Conservation (phyloP, 2,888 invertebrate genomes). For the Blastobasis adustella region DNA sequence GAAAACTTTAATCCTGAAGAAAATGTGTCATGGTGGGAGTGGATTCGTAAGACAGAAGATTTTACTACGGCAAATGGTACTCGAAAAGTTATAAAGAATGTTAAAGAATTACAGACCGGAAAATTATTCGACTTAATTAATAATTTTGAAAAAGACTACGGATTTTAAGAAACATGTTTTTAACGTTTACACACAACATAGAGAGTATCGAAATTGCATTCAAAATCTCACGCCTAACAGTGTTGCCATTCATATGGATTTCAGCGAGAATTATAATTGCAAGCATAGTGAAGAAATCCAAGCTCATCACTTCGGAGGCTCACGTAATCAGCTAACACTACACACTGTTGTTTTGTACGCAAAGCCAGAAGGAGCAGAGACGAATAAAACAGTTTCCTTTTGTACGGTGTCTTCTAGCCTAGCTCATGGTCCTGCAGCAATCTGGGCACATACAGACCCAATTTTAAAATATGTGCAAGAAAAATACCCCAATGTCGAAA, state of each 20-base stretch:
- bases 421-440: slow-evolving; percentile 33
- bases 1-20: not conserved
- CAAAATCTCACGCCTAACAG: slow-evolving; percentile 8
- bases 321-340: slow-evolving; percentile 28
- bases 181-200: slow-evolving; percentile 13
- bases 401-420: slow-evolving; percentile 29
- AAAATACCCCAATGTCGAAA: slow-evolving; percentile 9
- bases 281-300: slow-evolving; percentile 27
- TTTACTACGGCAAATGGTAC: not conserved
- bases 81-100: not conserved
- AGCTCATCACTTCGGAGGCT: slow-evolving; percentile 34
- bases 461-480: slow-evolving; percentile 11
- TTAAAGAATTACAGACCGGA: not conserved
- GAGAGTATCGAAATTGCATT: slow-evolving; percentile 9
- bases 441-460: slow-evolving; percentile 41
- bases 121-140: not conserved
- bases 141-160: slow-evolving; percentile 11
- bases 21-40: not conserved
- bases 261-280: slow-evolving; percentile 32
- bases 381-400: slow-evolving; percentile 13
- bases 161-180: slow-evolving; percentile 12
- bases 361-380: slow-evolving; percentile 7
- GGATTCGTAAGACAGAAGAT: not conserved
- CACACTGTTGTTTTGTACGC: slow-evolving; percentile 36
- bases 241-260: slow-evolving; percentile 19